phyloP scores from a whole-genome alignment of 2,113 vertebrate genomes.

The Peromyscus maniculatus region DNA sequence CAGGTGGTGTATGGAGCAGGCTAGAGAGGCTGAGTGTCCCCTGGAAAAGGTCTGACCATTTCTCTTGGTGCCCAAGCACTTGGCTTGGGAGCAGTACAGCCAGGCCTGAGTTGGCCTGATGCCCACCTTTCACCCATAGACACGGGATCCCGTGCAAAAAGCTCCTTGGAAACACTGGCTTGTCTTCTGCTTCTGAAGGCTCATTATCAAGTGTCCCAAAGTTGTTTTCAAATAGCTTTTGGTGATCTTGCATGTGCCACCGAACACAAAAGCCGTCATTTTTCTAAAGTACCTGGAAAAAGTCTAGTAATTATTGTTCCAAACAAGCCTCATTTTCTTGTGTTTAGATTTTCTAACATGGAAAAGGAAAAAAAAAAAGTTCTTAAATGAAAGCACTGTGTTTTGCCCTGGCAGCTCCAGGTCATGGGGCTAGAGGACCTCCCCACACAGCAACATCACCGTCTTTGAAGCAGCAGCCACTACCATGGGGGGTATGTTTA shows the following conservation, averaged over 20 bases:
- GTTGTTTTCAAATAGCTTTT: conserved; percentile 51
- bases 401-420: background rate
- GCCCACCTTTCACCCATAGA: background rate
- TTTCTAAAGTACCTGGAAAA: conserved; percentile 70
- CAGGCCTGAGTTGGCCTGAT: background rate
- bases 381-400: conserved; percentile 72
- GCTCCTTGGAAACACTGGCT: conserved; percentile 17
- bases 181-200: background rate
- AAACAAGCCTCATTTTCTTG: conserved; percentile 77
- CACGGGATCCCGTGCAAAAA: background rate
- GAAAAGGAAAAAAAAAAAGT: conserved; percentile 62
- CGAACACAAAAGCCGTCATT: conserved; percentile 63
- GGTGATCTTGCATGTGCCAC: conserved; percentile 11
- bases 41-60: background rate
- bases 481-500: conserved; percentile 68
- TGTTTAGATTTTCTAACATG: conserved; percentile 77
- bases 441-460: conserved; percentile 37
- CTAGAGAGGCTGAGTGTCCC: background rate
- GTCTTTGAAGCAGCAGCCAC: conserved; percentile 46
- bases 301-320: conserved; percentile 73
- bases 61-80: background rate
- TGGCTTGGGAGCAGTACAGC: background rate
- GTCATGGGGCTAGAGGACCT: background rate
- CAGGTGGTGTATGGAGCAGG: background rate
- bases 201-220: background rate